phyloP scores from a whole-genome alignment of 2,113 vertebrate species.

The Xenopus laevis region DNA sequence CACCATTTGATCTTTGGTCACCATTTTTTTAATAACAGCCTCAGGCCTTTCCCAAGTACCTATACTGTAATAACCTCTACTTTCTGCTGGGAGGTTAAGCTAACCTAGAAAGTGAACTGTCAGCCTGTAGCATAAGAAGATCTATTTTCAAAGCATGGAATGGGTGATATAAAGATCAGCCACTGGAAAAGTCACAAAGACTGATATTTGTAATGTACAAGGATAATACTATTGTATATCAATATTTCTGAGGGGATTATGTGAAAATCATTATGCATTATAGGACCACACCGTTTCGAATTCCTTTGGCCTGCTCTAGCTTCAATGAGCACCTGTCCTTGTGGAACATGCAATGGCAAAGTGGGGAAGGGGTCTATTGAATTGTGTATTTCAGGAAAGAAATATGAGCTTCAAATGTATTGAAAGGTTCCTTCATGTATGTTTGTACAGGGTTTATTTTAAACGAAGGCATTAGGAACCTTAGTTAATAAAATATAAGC shows the following conservation, averaged over 20 bases:
- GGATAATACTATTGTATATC: constrained; percentile 13
- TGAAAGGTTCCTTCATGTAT: background rate
- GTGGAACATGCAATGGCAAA: background rate
- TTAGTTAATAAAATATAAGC: too few species aligned
- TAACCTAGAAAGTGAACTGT: too few species aligned
- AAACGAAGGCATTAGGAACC: too few species aligned
- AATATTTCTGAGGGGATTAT: constrained; percentile 18
- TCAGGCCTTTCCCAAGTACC: too few species aligned
- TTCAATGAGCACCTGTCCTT: constrained; percentile 10
- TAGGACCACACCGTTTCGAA: constrained; percentile 7
- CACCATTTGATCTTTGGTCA: too few species aligned
- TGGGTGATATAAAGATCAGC: background rate
- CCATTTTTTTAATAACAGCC: too few species aligned
- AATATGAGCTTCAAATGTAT: background rate
- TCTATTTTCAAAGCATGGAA: background rate
- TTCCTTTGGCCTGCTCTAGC: constrained; percentile 1
- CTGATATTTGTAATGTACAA: constrained; percentile 13
- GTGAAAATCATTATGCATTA: constrained; percentile 27
- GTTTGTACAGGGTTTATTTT: background rate
- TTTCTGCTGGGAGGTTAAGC: too few species aligned
- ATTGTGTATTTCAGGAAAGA: background rate
- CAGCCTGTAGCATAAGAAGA: too few species aligned
- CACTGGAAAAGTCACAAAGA: constrained; percentile 6
- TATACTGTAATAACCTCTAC: too few species aligned
- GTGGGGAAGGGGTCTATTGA: background rate